Conservation (phyloP, 2,797 vertebrate genomes). For the Parauchenoglanis punctatus region DNA sequence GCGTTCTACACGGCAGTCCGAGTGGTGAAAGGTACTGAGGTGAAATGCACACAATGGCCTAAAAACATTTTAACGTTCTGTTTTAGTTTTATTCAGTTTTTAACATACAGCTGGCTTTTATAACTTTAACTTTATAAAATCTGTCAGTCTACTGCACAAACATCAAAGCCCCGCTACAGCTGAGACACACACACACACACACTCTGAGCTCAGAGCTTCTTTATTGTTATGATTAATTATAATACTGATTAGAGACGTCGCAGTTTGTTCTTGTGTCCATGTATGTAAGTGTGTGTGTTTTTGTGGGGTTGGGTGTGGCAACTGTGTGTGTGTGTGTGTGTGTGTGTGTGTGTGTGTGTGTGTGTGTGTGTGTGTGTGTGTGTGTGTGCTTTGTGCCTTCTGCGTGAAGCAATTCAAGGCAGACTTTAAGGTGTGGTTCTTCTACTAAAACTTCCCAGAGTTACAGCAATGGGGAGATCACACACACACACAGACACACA, state of each 20-base stretch:
- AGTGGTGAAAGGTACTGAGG: too few relatives aligned
- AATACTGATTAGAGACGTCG: constrained; percentile 36
- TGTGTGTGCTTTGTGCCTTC: background rate
- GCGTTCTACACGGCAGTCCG: background rate
- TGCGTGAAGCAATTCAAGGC: constrained; percentile 24
- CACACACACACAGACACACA: constrained; percentile 11
- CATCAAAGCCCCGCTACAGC: background rate
- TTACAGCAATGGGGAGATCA: constrained; percentile 18
- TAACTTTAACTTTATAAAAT: background rate
- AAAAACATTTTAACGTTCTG: background rate
- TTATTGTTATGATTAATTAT: constrained; percentile 26
- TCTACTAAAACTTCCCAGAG: constrained; percentile 27
- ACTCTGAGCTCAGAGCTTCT: constrained; percentile 28
- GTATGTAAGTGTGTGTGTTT: constrained; percentile 1
- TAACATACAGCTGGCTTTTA: background rate
- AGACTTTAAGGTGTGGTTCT: constrained; percentile 36
- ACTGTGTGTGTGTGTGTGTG: constrained; percentile 31
- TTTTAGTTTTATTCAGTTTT: background rate
- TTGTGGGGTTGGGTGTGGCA: constrained; percentile 1
- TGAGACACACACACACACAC: background rate
- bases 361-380: constrained; percentile 29
- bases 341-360: constrained; percentile 23
- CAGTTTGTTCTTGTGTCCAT: constrained; percentile 2
- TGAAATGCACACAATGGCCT: background rate
- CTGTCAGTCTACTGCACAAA: background rate